phyloP scores from a whole-genome alignment of 1,140 invertebrate species.

The Lasioglossum baleicum region DNA sequence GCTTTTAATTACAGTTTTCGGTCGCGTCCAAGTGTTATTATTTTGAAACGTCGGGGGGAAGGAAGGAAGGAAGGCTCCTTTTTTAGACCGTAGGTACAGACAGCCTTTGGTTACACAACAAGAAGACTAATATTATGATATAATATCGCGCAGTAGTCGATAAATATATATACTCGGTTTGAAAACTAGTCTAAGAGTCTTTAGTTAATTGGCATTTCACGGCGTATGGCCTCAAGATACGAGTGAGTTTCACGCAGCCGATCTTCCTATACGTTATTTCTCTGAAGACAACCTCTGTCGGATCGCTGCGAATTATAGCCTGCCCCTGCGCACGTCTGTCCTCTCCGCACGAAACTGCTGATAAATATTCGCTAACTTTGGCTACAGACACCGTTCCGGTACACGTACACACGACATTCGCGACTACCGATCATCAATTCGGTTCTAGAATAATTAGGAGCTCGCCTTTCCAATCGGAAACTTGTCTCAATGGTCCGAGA shows the following conservation, averaged over 20 bases:
- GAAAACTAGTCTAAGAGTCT: slow-evolving; percentile 72
- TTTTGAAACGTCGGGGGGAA: slow-evolving; percentile 42
- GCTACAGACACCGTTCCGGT: slow-evolving; percentile 19
- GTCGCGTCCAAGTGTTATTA: slow-evolving; percentile 21
- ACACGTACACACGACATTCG: neutral
- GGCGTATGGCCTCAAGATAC: slow-evolving; percentile 69
- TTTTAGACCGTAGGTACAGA: slow-evolving; percentile 59
- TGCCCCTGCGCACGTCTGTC: neutral
- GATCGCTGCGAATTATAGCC: slow-evolving; percentile 9
- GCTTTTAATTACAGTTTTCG: slow-evolving; percentile 40
- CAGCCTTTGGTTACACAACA: slow-evolving; percentile 67
- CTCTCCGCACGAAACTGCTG: slow-evolving; percentile 7
- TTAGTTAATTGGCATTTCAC: slow-evolving; percentile 77
- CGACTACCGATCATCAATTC: neutral
- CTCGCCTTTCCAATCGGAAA: neutral
- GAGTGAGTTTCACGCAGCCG: slow-evolving; percentile 43
- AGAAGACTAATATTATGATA: slow-evolving; percentile 63
- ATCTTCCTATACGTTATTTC: neutral
- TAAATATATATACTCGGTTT: slow-evolving; percentile 35
- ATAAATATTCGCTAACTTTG: slow-evolving; percentile 41
- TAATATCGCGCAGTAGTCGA: slow-evolving; percentile 59
- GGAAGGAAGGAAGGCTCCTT: slow-evolving; percentile 30
- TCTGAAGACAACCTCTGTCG: neutral
- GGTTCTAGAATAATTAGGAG: neutral
- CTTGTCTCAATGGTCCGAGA: neutral